Evolutionary conservation across 1,140 invertebrate genomes (phyloP).

Genomic region (Phymastichus coffea): DNA sequence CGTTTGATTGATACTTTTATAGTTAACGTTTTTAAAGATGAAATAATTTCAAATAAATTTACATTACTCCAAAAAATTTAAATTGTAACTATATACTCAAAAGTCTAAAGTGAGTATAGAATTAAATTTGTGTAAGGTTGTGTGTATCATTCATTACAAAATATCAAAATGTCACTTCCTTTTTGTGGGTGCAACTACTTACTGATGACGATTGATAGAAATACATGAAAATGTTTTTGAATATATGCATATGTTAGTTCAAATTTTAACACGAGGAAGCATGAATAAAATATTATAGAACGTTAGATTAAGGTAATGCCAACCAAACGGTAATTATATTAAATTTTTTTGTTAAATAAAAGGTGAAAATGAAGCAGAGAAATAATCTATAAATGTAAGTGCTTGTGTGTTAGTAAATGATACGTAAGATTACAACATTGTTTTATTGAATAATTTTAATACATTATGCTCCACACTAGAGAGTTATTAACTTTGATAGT

Average conservation of each 20-base stretch:
- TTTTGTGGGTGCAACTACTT: no score
- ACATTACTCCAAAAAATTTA: constrained; percentile 19
- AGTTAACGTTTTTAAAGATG: no score
- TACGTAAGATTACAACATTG: constrained; percentile 12
- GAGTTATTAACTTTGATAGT: constrained; percentile 2
- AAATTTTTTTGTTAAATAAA: neutral
- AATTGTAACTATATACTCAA: constrained; percentile 19
- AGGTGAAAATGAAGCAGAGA: constrained; percentile 11
- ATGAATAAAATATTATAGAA: no score
- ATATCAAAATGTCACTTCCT: constrained; percentile 6
- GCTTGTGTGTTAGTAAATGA: constrained; percentile 19
- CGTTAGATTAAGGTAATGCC: no score
- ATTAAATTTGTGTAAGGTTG: constrained; percentile 9
- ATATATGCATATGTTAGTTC: no score
- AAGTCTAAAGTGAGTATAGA: constrained; percentile 12
- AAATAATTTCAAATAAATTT: no score
- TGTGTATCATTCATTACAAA: neutral
- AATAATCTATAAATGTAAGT: constrained; percentile 10
- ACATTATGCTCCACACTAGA: neutral
- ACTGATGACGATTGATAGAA: no score
- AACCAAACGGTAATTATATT: constrained; percentile 3
- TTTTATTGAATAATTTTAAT: constrained; percentile 20
- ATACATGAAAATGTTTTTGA: no score
- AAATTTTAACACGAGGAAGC: no score
- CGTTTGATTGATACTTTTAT: no score